Percentiles rank a stretch among this genome's conserved stretches.
Conservation (phyloP, 2,113 vertebrate genomes). For the Motacilla alba region DNA sequence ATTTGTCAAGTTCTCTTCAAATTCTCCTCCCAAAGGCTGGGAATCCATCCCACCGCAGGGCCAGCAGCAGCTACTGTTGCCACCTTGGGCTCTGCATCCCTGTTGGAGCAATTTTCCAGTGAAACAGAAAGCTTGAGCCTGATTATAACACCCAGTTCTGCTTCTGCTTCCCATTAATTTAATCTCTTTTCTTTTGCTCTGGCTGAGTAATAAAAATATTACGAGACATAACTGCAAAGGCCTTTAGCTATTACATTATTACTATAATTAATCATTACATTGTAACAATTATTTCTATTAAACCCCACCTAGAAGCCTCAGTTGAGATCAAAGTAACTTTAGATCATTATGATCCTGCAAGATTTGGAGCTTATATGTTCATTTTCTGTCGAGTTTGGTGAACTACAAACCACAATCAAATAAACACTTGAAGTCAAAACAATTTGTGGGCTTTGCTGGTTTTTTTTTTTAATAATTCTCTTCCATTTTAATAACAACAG, state of each 20-base stretch:
- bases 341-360: background rate
- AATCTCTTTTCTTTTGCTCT: background rate
- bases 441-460: background rate
- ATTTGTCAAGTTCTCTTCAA: background rate
- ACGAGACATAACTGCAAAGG: background rate
- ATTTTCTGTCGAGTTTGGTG: background rate
- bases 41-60: background rate
- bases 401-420: background rate
- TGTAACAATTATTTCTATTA: conserved; percentile 11
- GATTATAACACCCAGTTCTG: background rate
- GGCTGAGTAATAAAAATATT: background rate
- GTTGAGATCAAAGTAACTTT: background rate
- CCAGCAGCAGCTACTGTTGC: background rate
- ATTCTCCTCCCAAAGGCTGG: background rate
- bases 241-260: background rate
- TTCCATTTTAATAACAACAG: background rate
- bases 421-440: background rate
- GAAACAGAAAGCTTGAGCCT: background rate
- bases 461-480: background rate
- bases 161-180: background rate
- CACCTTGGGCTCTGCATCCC: background rate
- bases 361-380: background rate
- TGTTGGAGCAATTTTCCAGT: background rate
- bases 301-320: background rate
- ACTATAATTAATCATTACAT: conserved; percentile 30